A percentile compares a stretch with the other conserved stretches of the same genome.
Evolutionary conservation across 2,888 invertebrate genomes (phyloP).

Genomic region (Mythimna vitellina): DNA sequence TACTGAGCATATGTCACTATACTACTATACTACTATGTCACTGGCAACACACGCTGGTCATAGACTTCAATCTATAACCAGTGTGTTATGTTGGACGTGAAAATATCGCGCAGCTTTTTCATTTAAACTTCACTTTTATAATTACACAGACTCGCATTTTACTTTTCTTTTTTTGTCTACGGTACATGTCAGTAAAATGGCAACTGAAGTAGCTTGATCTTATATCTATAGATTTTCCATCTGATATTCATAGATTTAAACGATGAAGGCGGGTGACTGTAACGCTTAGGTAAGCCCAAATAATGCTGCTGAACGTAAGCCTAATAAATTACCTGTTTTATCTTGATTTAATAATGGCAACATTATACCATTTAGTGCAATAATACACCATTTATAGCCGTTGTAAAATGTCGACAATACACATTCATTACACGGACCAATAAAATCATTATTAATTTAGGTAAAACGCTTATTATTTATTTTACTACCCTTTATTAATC

Average conservation of each 20-base stretch:
- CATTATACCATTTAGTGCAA: constrained; percentile 2
- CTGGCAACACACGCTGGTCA: too few species aligned
- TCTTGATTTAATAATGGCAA: constrained; percentile 13
- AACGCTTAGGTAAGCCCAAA: background rate
- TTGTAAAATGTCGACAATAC: background rate
- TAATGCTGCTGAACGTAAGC: background rate
- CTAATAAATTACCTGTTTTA: constrained; percentile 6
- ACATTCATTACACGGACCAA: constrained; percentile 19
- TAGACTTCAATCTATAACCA: too few species aligned
- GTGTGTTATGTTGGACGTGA: too few species aligned
- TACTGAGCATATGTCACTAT: too few species aligned
- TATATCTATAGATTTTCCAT: too few species aligned
- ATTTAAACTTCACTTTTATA: too few species aligned
- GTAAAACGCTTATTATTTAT: constrained; percentile 7
- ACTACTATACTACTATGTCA: too few species aligned
- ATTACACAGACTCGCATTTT: too few species aligned
- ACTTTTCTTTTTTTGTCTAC: too few species aligned
- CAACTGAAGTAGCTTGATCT: background rate
- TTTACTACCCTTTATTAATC: background rate
- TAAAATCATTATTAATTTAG: constrained; percentile 20
- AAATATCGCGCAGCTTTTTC: too few species aligned
- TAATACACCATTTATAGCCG: background rate
- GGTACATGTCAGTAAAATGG: too few species aligned
- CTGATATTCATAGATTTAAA: background rate
- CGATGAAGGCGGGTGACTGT: background rate